Conservation (phyloP, 1,140 invertebrate species). For the Tetraneura akinire region DNA sequence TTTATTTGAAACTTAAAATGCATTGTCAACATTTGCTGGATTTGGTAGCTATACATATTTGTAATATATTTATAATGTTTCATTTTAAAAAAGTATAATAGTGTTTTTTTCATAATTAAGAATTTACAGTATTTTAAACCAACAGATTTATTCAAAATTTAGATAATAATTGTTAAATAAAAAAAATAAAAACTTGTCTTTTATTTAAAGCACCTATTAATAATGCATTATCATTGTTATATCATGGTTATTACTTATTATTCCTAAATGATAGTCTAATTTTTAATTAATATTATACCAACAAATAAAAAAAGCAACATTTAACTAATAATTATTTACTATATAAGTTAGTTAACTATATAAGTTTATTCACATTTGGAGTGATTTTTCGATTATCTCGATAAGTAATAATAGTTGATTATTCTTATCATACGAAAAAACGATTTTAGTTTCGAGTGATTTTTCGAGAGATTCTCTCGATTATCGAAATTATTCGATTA, state of each 20-base stretch:
- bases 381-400: no score
- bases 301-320: not conserved
- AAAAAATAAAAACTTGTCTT: not conserved
- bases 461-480: not conserved
- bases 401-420: not conserved
- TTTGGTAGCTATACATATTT: not conserved
- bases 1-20: not conserved
- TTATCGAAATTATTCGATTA: no score
- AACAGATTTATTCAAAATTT: not conserved
- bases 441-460: no score
- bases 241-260: no score
- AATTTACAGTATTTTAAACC: constrained; percentile 2
- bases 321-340: not conserved
- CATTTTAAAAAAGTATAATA: no score
- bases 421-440: not conserved
- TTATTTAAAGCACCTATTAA: not conserved
- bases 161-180: not conserved
- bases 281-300: not conserved
- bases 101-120: no score
- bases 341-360: no score
- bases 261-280: no score
- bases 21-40: not conserved
- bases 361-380: no score
- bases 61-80: not conserved
- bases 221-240: no score